Evolutionary conservation across 1,140 invertebrate species (phyloP).

Genomic region (Heliconius hewitsoni): DNA sequence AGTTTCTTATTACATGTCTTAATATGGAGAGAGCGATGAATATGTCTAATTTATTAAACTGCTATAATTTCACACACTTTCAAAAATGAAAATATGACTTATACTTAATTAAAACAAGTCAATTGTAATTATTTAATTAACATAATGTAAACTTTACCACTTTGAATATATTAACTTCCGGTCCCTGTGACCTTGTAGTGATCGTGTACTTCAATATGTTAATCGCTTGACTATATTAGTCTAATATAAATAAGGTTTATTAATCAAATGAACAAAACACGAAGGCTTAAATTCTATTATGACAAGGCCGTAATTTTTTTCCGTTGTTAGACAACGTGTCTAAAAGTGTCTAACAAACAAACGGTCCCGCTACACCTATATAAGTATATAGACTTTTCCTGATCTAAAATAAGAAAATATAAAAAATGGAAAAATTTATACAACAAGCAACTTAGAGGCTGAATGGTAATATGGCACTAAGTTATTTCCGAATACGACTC

Average conservation of each 20-base stretch:
- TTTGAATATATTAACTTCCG: conserved; percentile 8
- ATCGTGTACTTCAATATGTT: background rate
- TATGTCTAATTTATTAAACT: too few species aligned
- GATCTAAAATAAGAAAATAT: too few species aligned
- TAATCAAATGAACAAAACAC: background rate
- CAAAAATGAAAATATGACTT: too few species aligned
- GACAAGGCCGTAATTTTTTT: background rate
- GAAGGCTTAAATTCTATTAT: conserved; percentile 8
- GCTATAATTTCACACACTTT: background rate
- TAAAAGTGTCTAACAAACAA: background rate
- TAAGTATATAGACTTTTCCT: too few species aligned
- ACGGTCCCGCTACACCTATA: too few species aligned
- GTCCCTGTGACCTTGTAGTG: background rate
- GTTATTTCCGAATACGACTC: too few species aligned
- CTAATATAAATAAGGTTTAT: background rate
- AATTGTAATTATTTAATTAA: background rate
- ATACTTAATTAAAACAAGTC: background rate
- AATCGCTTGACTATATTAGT: background rate
- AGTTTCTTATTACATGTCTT: too few species aligned
- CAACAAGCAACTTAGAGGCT: too few species aligned
- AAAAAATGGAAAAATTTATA: too few species aligned
- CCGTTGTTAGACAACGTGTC: background rate
- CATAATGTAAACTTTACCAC: background rate
- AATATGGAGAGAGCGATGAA: too few species aligned
- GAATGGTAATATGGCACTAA: too few species aligned